phyloP scores from a whole-genome alignment of 2,797 vertebrate genomes.

The Tinamus major region DNA sequence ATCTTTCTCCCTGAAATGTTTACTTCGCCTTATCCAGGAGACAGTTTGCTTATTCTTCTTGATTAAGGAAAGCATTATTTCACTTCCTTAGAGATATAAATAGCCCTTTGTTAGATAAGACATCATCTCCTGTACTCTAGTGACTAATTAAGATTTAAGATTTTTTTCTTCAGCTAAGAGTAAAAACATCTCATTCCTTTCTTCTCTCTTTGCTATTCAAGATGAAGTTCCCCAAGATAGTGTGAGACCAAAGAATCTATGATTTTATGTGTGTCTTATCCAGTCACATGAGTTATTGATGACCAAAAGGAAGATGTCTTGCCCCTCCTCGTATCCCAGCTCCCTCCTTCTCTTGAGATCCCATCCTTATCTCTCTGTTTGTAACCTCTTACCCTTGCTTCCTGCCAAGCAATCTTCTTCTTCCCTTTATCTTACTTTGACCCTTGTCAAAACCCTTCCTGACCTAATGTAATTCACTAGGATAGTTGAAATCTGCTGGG shows the following conservation, averaged over 20 bases:
- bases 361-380: not conserved
- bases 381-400: not conserved
- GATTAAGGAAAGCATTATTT: conserved; percentile 39
- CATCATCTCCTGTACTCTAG: not conserved
- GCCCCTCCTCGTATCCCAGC: not conserved
- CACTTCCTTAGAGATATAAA: not conserved
- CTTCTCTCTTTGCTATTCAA: not conserved
- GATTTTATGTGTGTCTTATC: not conserved
- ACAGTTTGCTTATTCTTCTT: conserved; percentile 16
- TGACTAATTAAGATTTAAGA: conserved; percentile 3
- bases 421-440: not conserved
- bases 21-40: conserved; percentile 8
- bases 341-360: not conserved
- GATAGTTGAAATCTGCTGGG: not conserved
- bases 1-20: conserved; percentile 15
- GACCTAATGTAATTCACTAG: not conserved
- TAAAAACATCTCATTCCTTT: not conserved
- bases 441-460: not conserved
- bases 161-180: not conserved
- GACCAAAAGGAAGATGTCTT: not conserved
- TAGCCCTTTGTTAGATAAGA: conserved; percentile 2
- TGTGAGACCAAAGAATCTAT: not conserved
- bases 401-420: not conserved
- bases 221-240: not conserved
- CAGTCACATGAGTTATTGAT: not conserved